Conservation (phyloP, 2,797 vertebrate species). For the Chelonia mydas region DNA sequence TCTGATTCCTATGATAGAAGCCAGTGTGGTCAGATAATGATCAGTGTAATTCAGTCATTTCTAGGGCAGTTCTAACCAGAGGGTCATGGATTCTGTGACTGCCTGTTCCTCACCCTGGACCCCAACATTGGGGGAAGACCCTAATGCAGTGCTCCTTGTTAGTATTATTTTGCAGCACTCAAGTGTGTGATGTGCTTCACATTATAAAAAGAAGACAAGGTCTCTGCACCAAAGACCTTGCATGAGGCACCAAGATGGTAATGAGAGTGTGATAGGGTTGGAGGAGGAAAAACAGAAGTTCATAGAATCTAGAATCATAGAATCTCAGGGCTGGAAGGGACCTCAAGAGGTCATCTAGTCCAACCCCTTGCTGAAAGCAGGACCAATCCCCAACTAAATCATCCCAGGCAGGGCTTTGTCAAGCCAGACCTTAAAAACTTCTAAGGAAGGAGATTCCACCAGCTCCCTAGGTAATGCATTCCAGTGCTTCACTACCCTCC, state of each 20-base stretch:
- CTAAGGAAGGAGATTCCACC: no score
- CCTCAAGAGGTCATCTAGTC: no score
- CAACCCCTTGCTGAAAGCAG: no score
- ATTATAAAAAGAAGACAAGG: constrained; percentile 22
- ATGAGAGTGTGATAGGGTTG: not conserved
- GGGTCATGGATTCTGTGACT: constrained; percentile 33
- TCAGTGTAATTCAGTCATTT: constrained; percentile 60
- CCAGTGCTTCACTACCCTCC: no score
- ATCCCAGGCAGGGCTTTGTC: no score
- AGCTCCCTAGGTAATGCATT: no score
- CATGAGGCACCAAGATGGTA: not conserved
- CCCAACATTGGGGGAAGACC: not conserved
- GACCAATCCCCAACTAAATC: no score
- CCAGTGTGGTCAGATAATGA: constrained; percentile 30
- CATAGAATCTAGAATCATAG: no score
- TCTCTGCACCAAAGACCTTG: not conserved
- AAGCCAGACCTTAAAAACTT: no score
- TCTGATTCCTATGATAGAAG: constrained; percentile 46
- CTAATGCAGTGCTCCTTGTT: constrained; percentile 20
- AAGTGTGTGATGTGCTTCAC: not conserved
- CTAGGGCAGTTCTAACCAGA: constrained; percentile 39
- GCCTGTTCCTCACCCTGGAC: constrained; percentile 8
- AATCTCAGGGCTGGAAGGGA: no score
- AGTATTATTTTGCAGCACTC: constrained; percentile 40
- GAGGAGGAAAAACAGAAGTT: not conserved